Evolutionary conservation across 2,113 vertebrate genomes (phyloP).

Genomic region (Pionites leucogaster): DNA sequence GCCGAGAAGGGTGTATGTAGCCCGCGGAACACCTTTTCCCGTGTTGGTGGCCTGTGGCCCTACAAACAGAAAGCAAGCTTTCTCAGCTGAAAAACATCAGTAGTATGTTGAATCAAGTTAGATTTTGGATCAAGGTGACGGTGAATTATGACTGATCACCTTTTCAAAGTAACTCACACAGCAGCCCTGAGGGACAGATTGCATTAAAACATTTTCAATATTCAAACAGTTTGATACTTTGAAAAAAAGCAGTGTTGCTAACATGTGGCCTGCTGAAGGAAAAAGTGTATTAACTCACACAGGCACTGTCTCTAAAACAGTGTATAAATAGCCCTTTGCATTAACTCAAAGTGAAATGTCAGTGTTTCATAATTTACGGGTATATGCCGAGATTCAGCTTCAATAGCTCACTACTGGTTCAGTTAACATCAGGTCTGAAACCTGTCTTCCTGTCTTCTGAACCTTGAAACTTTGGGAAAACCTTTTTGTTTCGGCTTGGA

Average conservation of each 20-base stretch:
- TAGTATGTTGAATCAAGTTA: background rate
- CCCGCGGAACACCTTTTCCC: background rate
- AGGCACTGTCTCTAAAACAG: slow-evolving; percentile 21
- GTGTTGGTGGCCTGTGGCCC: background rate
- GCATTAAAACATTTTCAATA: slow-evolving; percentile 59
- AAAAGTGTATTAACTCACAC: slow-evolving; percentile 38
- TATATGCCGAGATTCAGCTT: slow-evolving; percentile 48
- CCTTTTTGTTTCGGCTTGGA: background rate
- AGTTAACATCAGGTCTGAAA: slow-evolving; percentile 54
- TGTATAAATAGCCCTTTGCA: slow-evolving; percentile 47
- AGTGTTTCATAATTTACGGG: slow-evolving; percentile 68
- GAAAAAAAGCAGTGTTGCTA: slow-evolving; percentile 53
- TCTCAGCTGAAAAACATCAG: background rate
- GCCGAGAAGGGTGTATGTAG: background rate
- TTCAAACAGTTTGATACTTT: slow-evolving; percentile 55
- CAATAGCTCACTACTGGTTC: slow-evolving; percentile 33
- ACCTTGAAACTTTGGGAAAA: background rate
- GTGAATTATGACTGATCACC: slow-evolving; percentile 34
- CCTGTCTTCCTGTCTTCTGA: background rate
- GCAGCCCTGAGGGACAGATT: background rate
- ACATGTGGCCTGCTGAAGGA: slow-evolving; percentile 28
- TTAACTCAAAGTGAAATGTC: slow-evolving; percentile 66
- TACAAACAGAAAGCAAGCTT: background rate
- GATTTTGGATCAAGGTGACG: slow-evolving; percentile 18
- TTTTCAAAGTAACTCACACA: slow-evolving; percentile 9